Percentiles rank a stretch among this genome's conserved stretches.
These are phyloP conservation scores for Gastracanthus pulcherrimus DNA, from an alignment of 2,888 invertebrate genomes.

Conservation along the genomic window DNA sequence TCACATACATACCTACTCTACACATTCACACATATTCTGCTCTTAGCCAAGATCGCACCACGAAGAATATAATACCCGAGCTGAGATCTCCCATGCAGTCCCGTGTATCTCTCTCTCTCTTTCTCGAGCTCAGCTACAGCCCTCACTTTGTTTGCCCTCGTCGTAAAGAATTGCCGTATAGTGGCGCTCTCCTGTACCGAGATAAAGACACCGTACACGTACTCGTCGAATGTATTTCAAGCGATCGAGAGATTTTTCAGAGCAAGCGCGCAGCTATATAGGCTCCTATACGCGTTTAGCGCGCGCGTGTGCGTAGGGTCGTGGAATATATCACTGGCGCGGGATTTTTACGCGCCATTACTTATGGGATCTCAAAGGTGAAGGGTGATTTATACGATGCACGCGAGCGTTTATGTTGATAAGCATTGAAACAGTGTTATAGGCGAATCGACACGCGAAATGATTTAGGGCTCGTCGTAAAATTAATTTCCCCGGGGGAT, in stretches of 20 bases:
- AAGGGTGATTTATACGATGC: constrained; percentile 44
- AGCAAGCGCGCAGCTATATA: constrained; percentile 14
- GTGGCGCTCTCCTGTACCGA: background rate
- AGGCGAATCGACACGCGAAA: constrained; percentile 7
- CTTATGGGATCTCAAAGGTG: constrained; percentile 13
- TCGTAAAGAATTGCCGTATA: constrained; percentile 45
- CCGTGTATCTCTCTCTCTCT: background rate
- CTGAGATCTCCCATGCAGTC: constrained; percentile 25
- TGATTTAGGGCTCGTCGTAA: constrained; percentile 47
- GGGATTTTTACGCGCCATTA: constrained; percentile 55
- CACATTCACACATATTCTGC: background rate
- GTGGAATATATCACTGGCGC: constrained; percentile 5
- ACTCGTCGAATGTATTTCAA: background rate
- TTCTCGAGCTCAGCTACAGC: background rate
- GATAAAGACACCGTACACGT: constrained; percentile 41
- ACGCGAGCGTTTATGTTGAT: constrained; percentile 36
- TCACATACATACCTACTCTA: background rate
- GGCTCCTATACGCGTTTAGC: constrained; percentile 24
- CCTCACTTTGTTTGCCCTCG: constrained; percentile 50
- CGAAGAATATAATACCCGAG: constrained; percentile 31
- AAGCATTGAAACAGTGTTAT: constrained; percentile 31
- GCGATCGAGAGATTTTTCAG: constrained; percentile 46
- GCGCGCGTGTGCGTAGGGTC: no score
- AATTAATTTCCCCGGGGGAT: constrained; percentile 30
- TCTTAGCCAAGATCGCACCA: constrained; percentile 1